These are phyloP conservation scores for Papilio polytes DNA, from an alignment of 1,140 invertebrate species.

Conservation along the genomic window DNA sequence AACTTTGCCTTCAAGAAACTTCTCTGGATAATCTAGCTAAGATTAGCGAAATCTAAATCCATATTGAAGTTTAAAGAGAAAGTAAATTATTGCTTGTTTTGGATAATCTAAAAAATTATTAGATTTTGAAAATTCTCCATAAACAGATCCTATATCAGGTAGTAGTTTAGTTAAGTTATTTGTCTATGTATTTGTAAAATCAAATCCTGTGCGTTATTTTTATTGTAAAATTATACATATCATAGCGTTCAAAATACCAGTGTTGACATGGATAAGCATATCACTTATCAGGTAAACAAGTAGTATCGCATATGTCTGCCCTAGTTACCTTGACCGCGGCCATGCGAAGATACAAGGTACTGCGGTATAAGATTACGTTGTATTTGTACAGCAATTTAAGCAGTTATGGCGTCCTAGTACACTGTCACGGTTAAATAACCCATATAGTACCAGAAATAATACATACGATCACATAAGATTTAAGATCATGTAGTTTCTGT, in stretches of 20 bases:
- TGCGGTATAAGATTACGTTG: constrained; percentile 5
- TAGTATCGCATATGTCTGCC: not conserved
- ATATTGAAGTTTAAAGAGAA: not conserved
- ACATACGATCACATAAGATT: not conserved
- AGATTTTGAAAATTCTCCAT: not conserved
- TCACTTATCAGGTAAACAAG: not conserved
- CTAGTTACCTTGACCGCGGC: constrained; percentile 21
- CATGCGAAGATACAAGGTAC: constrained; percentile 3
- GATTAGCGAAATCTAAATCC: not conserved
- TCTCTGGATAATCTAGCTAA: not conserved
- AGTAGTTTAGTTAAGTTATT: not conserved
- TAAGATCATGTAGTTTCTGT: too few species aligned
- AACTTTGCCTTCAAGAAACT: not conserved
- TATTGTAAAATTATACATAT: not conserved
- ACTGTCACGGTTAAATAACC: not conserved
- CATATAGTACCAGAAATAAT: not conserved
- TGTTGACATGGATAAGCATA: not conserved
- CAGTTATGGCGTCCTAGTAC: not conserved
- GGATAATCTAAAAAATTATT: too few species aligned
- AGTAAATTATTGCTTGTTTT: too few species aligned
- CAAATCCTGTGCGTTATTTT: not conserved
- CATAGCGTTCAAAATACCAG: not conserved
- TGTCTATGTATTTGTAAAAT: not conserved
- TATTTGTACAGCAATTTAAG: not conserved
- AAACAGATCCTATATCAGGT: not conserved